Evolutionary conservation across 1,140 invertebrate genomes (phyloP), one percentile per base, ranked within the genome.

Genomic region (Drosophila insularis): DNA sequence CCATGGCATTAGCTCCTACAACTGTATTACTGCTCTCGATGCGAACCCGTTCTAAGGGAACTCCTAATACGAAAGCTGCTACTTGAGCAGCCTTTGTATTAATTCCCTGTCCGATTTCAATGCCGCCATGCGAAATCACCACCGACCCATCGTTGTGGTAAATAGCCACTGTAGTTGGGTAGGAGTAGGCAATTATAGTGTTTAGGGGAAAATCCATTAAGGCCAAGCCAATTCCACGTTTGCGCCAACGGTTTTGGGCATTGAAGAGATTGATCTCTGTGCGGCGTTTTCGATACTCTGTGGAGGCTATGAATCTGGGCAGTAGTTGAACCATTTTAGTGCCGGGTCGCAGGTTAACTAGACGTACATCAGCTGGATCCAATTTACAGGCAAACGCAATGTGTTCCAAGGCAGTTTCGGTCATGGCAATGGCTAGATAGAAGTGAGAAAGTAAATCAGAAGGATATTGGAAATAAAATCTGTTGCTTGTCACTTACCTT

Each of bases 361-460:
- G 63, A 63, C 94, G 92, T 0, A 96, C 93, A 54, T 95, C 94
- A 2, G 95, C 68, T 0, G 96, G 94, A 92, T 97, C 96, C 71
- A 94, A 93, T 10, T 94, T 92, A 4, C 95, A 75, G 23, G 90
- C 92, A 58, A 93, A 93, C 0, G 96, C 94, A 68, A 98, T 95
- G 82, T 96, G 95, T 75, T 98, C 96, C 93, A 98, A 95, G 8
- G 97, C 94, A 17, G 92, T 94, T 91, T 98, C 97, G 32, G 95
- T 94, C 80, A 95, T 93, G 2, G 93, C 93, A 11, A 95, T 87
- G 27, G 90, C 94, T 93, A 96, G 94, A 1, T n/a, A 93, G 35
- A 11, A 89, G 0, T 1, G 4, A 14, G 2, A 55, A 55, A 55
- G 27, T 21, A 1, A 7, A 11, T 23, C 19, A 4, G 13, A 13